phyloP scores from a whole-genome alignment of 2,113 vertebrate genomes.

The crab-eating macaque (Macaca fascicularis) region DNA sequence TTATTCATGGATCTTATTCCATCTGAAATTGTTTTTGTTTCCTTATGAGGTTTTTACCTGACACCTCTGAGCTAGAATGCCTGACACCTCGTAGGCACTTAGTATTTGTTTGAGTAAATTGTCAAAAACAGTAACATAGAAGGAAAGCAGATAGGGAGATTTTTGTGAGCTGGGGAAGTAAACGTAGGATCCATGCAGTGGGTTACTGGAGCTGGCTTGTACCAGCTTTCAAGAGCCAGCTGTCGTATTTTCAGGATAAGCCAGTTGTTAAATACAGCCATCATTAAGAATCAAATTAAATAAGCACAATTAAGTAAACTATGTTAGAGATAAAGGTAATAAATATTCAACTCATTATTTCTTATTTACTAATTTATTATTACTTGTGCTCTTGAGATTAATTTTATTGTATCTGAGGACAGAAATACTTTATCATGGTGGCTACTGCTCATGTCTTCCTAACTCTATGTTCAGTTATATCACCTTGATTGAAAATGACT shows the following conservation, averaged over 20 bases:
- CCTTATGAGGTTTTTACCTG: not conserved
- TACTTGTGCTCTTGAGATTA: not conserved
- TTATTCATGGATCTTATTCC: not conserved
- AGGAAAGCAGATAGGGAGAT: not conserved
- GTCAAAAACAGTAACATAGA: not conserved
- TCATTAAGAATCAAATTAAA: constrained; percentile 3
- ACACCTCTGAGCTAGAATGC: not conserved
- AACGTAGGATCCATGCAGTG: too few species aligned
- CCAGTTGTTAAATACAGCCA: not conserved
- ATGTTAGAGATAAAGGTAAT: not conserved
- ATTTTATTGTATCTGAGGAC: not conserved
- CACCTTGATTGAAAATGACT: not conserved
- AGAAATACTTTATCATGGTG: not conserved
- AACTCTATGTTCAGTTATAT: not conserved
- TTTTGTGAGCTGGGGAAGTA: not conserved
- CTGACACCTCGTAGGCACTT: not conserved
- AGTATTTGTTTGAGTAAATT: not conserved
- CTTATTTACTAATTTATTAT: not conserved
- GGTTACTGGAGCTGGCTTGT: not conserved
- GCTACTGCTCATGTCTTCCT: not conserved
- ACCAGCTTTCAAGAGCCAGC: not conserved
- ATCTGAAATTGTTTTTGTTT: not conserved
- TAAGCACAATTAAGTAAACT: not conserved
- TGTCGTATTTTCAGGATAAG: not conserved
- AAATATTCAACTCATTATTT: not conserved